phyloP scores from a whole-genome alignment of 2,113 vertebrate species.

The Myrmecobius fasciatus region DNA sequence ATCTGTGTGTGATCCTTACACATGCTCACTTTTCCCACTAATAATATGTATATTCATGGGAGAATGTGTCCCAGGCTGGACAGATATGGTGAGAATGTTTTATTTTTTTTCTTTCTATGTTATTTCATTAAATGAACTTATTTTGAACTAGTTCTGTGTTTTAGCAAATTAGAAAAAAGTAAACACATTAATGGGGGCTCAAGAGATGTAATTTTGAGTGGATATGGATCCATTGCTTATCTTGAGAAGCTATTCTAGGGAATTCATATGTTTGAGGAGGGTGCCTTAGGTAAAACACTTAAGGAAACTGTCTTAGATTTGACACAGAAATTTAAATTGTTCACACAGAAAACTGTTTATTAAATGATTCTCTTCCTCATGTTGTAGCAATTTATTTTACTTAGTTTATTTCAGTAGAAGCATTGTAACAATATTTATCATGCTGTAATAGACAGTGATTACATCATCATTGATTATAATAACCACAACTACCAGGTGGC shows the following conservation, averaged over 20 bases:
- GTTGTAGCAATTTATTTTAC: neutral
- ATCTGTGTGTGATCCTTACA: neutral
- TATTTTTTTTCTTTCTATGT: neutral
- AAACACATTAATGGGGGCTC: neutral
- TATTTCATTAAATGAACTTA: neutral
- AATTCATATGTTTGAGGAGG: neutral
- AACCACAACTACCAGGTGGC: neutral
- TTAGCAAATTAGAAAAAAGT: neutral
- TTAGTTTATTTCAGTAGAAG: neutral
- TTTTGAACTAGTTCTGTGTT: neutral
- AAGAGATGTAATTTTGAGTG: neutral
- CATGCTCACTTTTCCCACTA: neutral
- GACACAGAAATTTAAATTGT: neutral
- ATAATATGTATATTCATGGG: neutral
- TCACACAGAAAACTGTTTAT: neutral
- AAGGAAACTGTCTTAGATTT: neutral
- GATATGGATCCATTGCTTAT: neutral
- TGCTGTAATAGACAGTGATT: neutral
- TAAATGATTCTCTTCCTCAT: neutral
- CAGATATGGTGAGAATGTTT: neutral
- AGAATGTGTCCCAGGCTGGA: neutral
- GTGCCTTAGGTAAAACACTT: neutral
- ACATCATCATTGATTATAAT: neutral
- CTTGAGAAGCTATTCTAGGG: neutral
- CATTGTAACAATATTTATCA: neutral